Evolutionary conservation across 64 coral and sea anemone species (phyloP).

Genomic region (Stylophora pistillata): DNA sequence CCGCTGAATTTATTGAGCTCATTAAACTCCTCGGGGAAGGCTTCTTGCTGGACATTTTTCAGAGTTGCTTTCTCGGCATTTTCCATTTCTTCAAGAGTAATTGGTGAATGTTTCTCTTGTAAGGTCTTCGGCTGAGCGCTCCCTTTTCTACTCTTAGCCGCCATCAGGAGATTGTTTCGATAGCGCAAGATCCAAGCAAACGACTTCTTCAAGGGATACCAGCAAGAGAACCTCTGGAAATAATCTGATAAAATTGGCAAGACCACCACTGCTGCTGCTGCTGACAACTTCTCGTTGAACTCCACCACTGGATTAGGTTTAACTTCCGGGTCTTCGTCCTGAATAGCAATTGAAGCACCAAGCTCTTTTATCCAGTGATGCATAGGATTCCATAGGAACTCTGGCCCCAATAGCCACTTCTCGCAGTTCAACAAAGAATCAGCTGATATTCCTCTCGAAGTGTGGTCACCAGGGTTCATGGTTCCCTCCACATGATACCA

Average conservation of each 20-base stretch:
- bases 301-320: too few relatives aligned
- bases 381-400: too few relatives aligned
- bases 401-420: constrained; percentile 12
- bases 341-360: too few relatives aligned
- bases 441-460: constrained; percentile 16
- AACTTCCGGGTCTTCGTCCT: too few relatives aligned
- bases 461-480: constrained; percentile 36
- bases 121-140: too few relatives aligned
- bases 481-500: constrained; percentile 28
- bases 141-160: not conserved
- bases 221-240: too few relatives aligned
- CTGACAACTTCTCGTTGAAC: too few relatives aligned
- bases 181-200: too few relatives aligned
- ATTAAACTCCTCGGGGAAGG: constrained; percentile 4
- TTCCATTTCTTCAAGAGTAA: constrained; percentile 11
- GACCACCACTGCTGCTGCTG: too few relatives aligned
- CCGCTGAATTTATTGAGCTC: not conserved
- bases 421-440: constrained; percentile 1
- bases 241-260: too few relatives aligned
- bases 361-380: too few relatives aligned
- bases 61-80: constrained; percentile 4
- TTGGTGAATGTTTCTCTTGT: not conserved
- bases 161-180: not conserved
- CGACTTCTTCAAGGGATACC: too few relatives aligned
- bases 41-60: not conserved